Evolutionary conservation across 2,888 invertebrate genomes (phyloP), one percentile per base, ranked within the genome.

Genomic region (Melipona beecheii): DNA sequence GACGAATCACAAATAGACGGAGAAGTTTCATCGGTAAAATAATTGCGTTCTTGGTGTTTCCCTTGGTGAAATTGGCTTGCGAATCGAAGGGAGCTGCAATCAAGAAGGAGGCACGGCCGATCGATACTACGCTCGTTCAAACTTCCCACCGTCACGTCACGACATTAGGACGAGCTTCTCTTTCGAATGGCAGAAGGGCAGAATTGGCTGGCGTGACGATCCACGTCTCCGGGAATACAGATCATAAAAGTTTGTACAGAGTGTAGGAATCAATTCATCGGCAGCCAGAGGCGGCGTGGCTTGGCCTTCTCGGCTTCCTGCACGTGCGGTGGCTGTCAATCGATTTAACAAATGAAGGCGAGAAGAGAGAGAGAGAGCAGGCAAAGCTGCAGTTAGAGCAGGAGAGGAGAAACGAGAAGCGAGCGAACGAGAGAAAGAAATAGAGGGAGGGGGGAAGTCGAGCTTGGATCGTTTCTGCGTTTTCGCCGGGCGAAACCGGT

Each of bases 321-420:
- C 75, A 69, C 50, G 71, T 71, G 60, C 15, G 27, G 19, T 49
- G 36, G n/a, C 54, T 21, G 66, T 72, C 76, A 83, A 83, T 69
- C 83, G 83, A 72, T 83, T 80, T 80, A 80, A 80, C 81, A 69
- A 79, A 76, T 72, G 68, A 82, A 76, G 27, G n/a, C 49, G 56
- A 72, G 70, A 60, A 69, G 9, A 60, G 66, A 64, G 70, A 36
- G 36, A 36, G 36, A 36, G 36, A 36, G 36, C 17, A 65, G 60
- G 50, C 11, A 50, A 9, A 36, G 66, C 4, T 31, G 31, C 31
- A 31, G 31, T 31, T 31, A 75, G 58, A 21, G 15, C 27, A 43
- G 66, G 15, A 13, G 13, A 58, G 71, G 58, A 52, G 24, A 58
- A 58, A 58, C 24, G 62, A 52, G 65, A 4, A 13, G 21, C 19